Evolutionary conservation across 2,797 vertebrate genomes (phyloP), one percentile per base, ranked within the genome.

Genomic region (Hippopotamyrus pictus): DNA sequence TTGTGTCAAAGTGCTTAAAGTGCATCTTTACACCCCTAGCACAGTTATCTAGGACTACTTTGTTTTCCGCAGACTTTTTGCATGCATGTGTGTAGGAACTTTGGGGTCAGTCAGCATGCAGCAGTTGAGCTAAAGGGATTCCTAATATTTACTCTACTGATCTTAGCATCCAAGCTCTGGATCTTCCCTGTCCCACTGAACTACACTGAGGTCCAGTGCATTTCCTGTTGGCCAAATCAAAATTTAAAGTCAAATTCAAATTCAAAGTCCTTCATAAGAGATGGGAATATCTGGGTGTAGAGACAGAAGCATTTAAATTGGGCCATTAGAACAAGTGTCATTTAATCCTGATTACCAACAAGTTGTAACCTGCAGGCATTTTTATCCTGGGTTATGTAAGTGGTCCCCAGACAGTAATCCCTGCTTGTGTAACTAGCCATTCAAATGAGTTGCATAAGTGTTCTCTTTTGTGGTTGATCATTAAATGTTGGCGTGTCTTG

Each of bases 351-450:
- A 83, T 88, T 88, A 69, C 87, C 33, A 83, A 69, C 69, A 87
- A 84, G 73, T 88, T 51, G 53, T 73, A 65, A 88, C 87, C 46
- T 69, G 57, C 73, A 95, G 94, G 94, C 94, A 95, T 95, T 95
- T 95, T 92, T 94, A 91, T 65, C 92, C 92, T 92, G 92, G 92
- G 93, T 95, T 96, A 94, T 92, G 92, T 95, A 96, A 95, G 92
- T 91, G 90, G 92, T 93, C 93, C 93, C 94, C 93, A 89, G 93
- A 90, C 91, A 92, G 88, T 95, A 95, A 95, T 95, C 48, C 94
- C 94, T 93, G 93, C 94, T 95, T 95, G 95, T 94, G 93, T 95
- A 95, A 95, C 94, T 92, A 93, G 92, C 92, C 92, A 94, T 95
- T 95, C 92, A 94, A 92, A 92, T 89, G 88, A 92, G 91, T 95